Base-by-base conservation (phyloP, 2,797 vertebrate genomes). In the Limnodromus scolopaceus region DNA sequence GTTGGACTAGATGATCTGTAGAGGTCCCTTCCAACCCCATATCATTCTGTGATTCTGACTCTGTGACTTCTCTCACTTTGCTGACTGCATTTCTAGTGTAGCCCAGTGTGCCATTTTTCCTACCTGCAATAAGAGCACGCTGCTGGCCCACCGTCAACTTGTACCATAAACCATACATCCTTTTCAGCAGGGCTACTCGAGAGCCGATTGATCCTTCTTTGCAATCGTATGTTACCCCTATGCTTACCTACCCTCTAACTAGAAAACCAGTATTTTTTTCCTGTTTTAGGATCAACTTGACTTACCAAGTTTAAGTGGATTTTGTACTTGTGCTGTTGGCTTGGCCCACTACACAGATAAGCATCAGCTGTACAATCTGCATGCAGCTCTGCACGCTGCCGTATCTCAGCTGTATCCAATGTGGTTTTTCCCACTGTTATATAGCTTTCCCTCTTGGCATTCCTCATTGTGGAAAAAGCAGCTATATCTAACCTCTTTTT, bases 351-450 rank as follows among this genome's bases (percentile, higher is more conserved):
- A 46, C 32, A 83, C 57, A 75, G 49, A 69, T 36, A 65, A 54
- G 43, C 3, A 23, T 13, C 17, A 54, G n/a, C 68, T 63, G 43
- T 1, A 4, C 25, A 18, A 49, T 11, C 32, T 79, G 34, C 12
- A 6, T 45, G 16, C 54, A 63, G 51, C 32, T 68, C 49, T 41
- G 39, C 8, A 1, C 0, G 14, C 23, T 34, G n/a, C 60, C 2
- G 0, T 3, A 8, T 9, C 77, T 28, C n/a, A 55, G 28, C 41
- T 83, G 34, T 61, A 46, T 32, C 16, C 46, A 79, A 0, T 2
- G 2, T 0, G 3, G 19, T 34, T n/a, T 4, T 66, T 81, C 51
- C 58, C n/a, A 12, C 7, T 46, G 8, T 6, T 27, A 2, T 1
- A 9, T 1, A 10, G 20, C 16, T 71, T 45, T 46, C 30, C 34